Evolutionary conservation across 2,113 vertebrate species (phyloP), one percentile per base, ranked within the genome.

Genomic region (Caloenas nicobarica): DNA sequence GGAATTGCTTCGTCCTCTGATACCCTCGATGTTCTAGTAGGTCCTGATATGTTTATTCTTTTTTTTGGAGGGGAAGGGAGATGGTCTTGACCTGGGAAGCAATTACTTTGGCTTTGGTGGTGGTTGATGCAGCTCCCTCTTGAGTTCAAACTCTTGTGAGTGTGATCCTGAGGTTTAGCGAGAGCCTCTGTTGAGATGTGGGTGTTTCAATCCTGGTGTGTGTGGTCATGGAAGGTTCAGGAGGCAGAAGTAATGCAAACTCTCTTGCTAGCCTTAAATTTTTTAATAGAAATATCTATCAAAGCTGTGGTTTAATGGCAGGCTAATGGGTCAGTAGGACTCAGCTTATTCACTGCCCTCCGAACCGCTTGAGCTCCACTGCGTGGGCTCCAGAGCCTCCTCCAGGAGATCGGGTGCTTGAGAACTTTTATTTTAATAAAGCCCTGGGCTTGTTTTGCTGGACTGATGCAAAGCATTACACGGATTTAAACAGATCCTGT

Each of bases 361-460:
- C 1, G 6, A 5, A 12, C 10, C 2, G 1, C 13, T 10, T 44
- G n/a, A 48, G 61, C 61, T 19, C 72, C 34, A 11, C 46, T 4
- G 26, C 1, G 1, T 25, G 82, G 77, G 91, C 58, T 88, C 54
- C 17, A 12, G 73, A 66, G 81, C 77, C 85, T 57, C 78, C 51
- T n/a, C 81, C 65, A 23, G 65, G 26, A 92, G 76, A 44, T 73
- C 4, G 4, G 74, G 70, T 82, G 74, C 48, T 89, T 64, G 66
- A 51, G 68, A 86, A 66, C 92, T 83, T 57, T 33, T 53, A 65
- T 88, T 95, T 93, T 89, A 92, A 87, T 93, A 89, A 95, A 91
- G 87, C 66, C 11, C 29, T 29, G 81, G 50, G 33, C 64, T 81
- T 80, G 74, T 89, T 86, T 88, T 89, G 85, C 57, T 87, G 89